phyloP scores from a whole-genome alignment of 1,140 invertebrate genomes.

The Ditylenchus dipsaci region DNA sequence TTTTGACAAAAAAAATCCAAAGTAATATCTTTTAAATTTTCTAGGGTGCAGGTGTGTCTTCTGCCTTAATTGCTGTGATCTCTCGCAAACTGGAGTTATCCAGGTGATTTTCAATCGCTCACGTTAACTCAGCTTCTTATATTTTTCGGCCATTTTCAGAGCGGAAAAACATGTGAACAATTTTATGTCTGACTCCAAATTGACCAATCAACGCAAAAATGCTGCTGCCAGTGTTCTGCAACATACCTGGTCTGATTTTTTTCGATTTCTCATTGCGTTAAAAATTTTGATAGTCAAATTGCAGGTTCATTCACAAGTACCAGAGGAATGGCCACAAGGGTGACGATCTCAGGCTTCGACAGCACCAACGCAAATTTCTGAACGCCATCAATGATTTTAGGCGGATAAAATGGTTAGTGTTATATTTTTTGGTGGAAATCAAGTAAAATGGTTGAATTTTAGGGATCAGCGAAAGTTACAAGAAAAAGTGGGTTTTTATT shows the following conservation, averaged over 20 bases:
- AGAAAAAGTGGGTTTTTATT: conserved; percentile 27
- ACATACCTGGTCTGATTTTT: conserved; percentile 61
- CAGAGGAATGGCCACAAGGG: conserved; percentile 50
- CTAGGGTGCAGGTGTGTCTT: conserved; percentile 55
- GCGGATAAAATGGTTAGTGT: conserved; percentile 49
- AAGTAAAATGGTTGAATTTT: background rate
- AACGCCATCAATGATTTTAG: conserved; percentile 57
- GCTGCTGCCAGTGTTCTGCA: conserved; percentile 63
- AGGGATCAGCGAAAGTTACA: conserved; percentile 56
- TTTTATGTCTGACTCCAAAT: conserved; percentile 59
- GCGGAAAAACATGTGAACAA: conserved; percentile 47
- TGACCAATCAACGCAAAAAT: conserved; percentile 62
- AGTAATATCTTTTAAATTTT: background rate
- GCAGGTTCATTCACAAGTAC: conserved; percentile 57
- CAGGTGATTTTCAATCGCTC: background rate
- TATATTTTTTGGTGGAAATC: background rate
- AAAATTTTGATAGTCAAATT: background rate
- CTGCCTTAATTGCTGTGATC: conserved; percentile 57
- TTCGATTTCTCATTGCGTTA: background rate
- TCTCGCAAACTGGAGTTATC: conserved; percentile 57
- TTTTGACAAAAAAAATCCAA: background rate
- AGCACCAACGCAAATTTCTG: conserved; percentile 56
- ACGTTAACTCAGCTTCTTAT: no score
- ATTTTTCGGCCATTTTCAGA: background rate
- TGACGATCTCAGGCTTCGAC: conserved; percentile 52